A percentile compares a stretch with the other conserved stretches of the same genome.
These are phyloP conservation scores for Eurytoma californica DNA, from an alignment of 2,888 invertebrate genomes.

Conservation along the genomic window DNA sequence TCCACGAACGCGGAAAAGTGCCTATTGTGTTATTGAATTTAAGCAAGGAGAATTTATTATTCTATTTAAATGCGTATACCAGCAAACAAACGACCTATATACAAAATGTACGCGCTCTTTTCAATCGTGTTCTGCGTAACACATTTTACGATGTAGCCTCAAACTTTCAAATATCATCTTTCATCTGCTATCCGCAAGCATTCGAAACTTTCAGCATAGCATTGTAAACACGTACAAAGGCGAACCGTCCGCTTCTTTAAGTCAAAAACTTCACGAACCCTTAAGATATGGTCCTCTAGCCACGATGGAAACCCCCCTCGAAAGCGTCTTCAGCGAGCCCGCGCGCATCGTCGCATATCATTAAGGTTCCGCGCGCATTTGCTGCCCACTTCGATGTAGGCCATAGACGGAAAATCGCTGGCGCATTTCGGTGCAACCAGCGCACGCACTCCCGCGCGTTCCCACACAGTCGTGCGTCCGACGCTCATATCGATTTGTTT, in stretches of 20 bases:
- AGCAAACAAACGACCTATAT: no score
- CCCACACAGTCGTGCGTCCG: not conserved
- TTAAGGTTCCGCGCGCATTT: not conserved
- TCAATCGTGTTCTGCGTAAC: no score
- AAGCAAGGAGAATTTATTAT: not conserved
- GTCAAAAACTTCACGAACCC: no score
- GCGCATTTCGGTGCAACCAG: not conserved
- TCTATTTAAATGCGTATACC: no score
- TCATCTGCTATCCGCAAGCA: no score
- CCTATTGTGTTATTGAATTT: not conserved
- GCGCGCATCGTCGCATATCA: conserved; percentile 15
- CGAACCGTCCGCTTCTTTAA: no score
- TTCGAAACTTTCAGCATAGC: no score
- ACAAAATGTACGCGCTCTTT: no score
- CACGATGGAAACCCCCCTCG: not conserved
- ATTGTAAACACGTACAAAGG: no score
- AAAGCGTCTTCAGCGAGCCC: not conserved
- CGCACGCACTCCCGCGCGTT: conserved; percentile 7
- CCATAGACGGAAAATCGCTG: conserved; percentile 16
- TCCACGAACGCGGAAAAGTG: conserved; percentile 1
- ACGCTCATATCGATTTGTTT: conserved; percentile 51
- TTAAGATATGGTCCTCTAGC: no score
- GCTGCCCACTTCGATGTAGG: conserved; percentile 18
- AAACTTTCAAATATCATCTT: no score
- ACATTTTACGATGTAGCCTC: no score